Conservation (phyloP, 2,888 invertebrate species). For the Pyrrhia umbra region DNA sequence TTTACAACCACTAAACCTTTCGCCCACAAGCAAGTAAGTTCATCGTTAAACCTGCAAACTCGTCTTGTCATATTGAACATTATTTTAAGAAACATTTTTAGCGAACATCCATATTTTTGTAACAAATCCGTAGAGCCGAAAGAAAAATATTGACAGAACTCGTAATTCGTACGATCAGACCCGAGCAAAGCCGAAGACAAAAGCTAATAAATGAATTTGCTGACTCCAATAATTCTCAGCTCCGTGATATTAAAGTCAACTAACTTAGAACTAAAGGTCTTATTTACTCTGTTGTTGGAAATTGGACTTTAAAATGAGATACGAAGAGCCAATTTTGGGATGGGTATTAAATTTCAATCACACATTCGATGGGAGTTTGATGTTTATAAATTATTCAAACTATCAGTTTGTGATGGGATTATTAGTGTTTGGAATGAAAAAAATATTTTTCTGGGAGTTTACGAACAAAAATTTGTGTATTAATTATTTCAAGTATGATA, state of each 20-base stretch:
- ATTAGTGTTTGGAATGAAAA: neutral
- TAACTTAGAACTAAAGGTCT: conserved; percentile 9
- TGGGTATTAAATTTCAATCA: conserved; percentile 11
- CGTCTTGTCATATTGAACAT: too few relatives aligned
- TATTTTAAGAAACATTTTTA: neutral
- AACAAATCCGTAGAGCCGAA: conserved; percentile 17
- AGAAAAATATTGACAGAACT: conserved; percentile 12
- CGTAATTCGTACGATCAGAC: conserved; percentile 5
- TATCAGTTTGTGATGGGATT: neutral
- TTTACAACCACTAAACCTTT: too few relatives aligned
- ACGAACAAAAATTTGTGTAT: neutral
- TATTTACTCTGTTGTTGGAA: neutral
- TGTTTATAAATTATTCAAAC: conserved; percentile 9
- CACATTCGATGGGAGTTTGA: conserved; percentile 10
- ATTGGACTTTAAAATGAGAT: neutral
- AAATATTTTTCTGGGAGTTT: neutral
- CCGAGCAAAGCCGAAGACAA: conserved; percentile 2
- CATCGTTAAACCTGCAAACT: too few relatives aligned
- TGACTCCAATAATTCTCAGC: conserved; percentile 18
- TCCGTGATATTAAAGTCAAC: conserved; percentile 19
- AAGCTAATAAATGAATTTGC: conserved; percentile 5
- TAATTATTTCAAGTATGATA: too few relatives aligned
- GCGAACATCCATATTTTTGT: conserved; percentile 20
- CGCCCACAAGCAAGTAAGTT: too few relatives aligned
- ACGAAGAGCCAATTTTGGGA: neutral